Conservation (phyloP, 37 sponge, comb jelly and placozoan species). For the Mnemiopsis leidyi region DNA sequence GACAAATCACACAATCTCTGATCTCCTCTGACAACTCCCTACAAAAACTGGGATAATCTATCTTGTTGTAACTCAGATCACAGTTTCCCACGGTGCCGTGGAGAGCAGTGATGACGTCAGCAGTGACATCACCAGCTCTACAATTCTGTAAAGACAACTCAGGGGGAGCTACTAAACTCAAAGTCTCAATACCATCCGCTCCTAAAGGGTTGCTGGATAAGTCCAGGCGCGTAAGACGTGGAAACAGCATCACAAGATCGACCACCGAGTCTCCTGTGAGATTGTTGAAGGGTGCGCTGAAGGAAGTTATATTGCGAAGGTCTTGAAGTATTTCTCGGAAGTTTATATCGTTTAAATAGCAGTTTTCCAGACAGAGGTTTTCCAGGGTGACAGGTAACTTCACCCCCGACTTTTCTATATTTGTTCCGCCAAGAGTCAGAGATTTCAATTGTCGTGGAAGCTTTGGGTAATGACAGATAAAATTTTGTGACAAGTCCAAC, state of each 20-base stretch:
- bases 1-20: background rate
- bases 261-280: background rate
- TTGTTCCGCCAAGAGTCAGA: background rate
- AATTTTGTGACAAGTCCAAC: constrained; percentile 49
- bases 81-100: background rate
- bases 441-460: background rate
- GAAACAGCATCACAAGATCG: background rate
- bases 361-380: constrained; percentile 14
- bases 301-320: background rate
- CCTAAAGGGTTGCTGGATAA: constrained; percentile 25
- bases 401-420: background rate
- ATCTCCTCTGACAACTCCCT: background rate
- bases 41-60: constrained; percentile 21
- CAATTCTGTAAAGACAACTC: background rate
- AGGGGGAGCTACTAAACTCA: background rate
- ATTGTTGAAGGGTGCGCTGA: background rate
- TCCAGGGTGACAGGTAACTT: background rate
- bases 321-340: background rate
- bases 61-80: constrained; percentile 60
- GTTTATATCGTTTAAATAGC: background rate
- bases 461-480: background rate
- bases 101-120: constrained; percentile 11
- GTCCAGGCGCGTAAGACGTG: constrained; percentile 25
- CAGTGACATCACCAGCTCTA: background rate
- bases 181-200: background rate